These are phyloP conservation scores for Sebastes iracundus DNA, from an alignment of 2,797 vertebrate species.

Conservation along the genomic window DNA sequence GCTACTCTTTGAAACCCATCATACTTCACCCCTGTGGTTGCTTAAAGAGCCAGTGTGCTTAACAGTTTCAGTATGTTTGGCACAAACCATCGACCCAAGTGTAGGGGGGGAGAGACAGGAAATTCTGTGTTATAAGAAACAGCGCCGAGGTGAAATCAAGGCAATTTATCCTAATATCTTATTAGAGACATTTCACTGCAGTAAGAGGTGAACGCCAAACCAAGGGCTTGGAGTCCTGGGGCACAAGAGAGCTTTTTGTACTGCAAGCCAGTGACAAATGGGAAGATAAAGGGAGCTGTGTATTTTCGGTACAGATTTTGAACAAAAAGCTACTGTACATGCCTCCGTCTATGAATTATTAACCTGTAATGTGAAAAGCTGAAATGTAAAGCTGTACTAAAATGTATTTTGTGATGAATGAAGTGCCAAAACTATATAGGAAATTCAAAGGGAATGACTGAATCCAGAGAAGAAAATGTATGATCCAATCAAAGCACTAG, in stretches of 20 bases:
- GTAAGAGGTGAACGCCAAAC: conserved; percentile 45
- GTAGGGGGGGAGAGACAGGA: conserved; percentile 65
- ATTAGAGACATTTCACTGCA: conserved; percentile 61
- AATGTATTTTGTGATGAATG: conserved; percentile 34
- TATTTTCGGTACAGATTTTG: conserved; percentile 53
- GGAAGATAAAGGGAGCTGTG: conserved; percentile 61
- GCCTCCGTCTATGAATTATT: conserved; percentile 32
- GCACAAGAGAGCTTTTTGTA: conserved; percentile 60
- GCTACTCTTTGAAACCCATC: conserved; percentile 89
- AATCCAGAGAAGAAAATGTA: conserved; percentile 13
- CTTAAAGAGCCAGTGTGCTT: conserved; percentile 86
- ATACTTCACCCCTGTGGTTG: conserved; percentile 88
- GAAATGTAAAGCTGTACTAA: conserved; percentile 38
- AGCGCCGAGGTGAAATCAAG: conserved; percentile 71
- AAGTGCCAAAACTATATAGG: conserved; percentile 31
- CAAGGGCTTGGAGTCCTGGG: conserved; percentile 29
- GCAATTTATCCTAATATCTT: conserved; percentile 72
- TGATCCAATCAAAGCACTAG: conserved; percentile 22
- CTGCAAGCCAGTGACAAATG: conserved; percentile 54
- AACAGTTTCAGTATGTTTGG: conserved; percentile 95
- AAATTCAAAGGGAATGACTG: conserved; percentile 17
- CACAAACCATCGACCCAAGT: conserved; percentile 74
- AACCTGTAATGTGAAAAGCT: conserved; percentile 22
- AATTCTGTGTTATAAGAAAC: conserved; percentile 80
- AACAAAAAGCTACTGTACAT: conserved; percentile 48